These are phyloP conservation scores for Microcebus ravelobensis DNA, from an alignment of 2,113 vertebrate species.

Conservation along the genomic window DNA sequence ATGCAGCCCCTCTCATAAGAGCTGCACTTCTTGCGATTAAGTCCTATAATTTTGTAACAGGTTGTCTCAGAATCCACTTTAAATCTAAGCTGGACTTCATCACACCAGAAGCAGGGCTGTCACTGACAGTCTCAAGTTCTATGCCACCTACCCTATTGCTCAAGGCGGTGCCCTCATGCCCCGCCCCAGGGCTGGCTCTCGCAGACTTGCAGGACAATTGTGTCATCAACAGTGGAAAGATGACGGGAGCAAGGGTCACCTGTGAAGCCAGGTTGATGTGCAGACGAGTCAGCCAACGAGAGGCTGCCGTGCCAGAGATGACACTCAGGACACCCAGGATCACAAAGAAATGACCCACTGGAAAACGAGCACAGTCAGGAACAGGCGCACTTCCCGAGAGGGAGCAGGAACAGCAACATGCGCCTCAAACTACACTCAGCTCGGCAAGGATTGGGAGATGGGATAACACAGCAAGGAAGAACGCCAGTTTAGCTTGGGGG, in stretches of 20 bases:
- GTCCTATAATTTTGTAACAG: background rate
- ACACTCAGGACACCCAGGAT: background rate
- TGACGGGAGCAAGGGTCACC: background rate
- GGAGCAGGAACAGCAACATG: background rate
- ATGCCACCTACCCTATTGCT: background rate
- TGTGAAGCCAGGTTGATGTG: background rate
- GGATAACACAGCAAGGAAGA: background rate
- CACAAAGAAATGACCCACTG: background rate
- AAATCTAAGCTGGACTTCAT: background rate
- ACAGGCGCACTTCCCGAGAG: background rate
- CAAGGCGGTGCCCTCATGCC: too few species aligned
- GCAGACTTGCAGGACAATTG: background rate
- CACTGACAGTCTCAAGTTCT: background rate
- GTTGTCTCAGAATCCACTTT: background rate
- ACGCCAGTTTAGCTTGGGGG: background rate
- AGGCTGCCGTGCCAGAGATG: fast-evolving
- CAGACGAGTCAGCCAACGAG: background rate
- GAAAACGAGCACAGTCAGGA: background rate
- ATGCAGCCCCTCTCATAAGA: background rate
- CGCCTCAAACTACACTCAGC: background rate
- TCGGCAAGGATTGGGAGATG: background rate
- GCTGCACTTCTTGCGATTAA: background rate
- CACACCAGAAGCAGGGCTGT: background rate
- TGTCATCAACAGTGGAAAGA: background rate
- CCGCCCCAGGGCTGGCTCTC: background rate